phyloP scores from a whole-genome alignment of 2,113 vertebrate species.

The Notarius lentiginosus region DNA sequence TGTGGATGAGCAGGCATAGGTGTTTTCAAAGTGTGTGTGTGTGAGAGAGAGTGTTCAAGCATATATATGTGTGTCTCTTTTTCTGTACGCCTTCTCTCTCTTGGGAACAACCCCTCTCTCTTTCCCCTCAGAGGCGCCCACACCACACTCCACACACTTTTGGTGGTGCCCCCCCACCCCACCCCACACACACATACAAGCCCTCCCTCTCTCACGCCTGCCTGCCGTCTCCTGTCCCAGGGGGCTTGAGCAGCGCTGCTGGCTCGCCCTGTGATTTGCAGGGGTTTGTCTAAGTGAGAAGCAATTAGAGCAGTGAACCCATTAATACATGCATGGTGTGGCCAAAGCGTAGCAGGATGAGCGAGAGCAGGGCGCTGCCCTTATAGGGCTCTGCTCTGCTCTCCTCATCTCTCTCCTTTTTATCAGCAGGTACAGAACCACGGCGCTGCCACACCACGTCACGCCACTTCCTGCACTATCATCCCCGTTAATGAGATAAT shows the following conservation, averaged over 20 bases:
- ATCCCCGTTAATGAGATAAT: slow-evolving; percentile 56
- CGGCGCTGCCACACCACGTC: slow-evolving; percentile 41
- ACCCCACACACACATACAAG: not conserved
- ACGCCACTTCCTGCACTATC: slow-evolving; percentile 55
- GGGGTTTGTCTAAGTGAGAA: slow-evolving; percentile 84
- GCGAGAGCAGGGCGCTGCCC: slow-evolving; percentile 39
- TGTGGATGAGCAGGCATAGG: slow-evolving; percentile 51
- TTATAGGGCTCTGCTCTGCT: slow-evolving; percentile 46
- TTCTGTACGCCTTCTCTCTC: slow-evolving; percentile 58
- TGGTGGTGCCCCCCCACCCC: slow-evolving; percentile 49
- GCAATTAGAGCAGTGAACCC: slow-evolving; percentile 78
- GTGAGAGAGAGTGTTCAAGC: slow-evolving; percentile 2
- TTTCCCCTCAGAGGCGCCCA: slow-evolving; percentile 72
- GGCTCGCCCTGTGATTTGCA: slow-evolving; percentile 75
- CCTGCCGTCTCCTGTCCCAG: slow-evolving; percentile 64
- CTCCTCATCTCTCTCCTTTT: slow-evolving; percentile 46
- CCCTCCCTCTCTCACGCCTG: slow-evolving; percentile 45
- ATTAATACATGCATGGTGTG: slow-evolving; percentile 76
- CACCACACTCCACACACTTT: slow-evolving; percentile 75
- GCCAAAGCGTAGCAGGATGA: slow-evolving; percentile 51
- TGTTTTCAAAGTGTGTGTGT: slow-evolving; percentile 28
- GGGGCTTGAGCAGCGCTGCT: slow-evolving; percentile 70
- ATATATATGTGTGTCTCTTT: slow-evolving; percentile 38
- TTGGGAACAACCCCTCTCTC: slow-evolving; percentile 62
- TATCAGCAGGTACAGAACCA: slow-evolving; percentile 52